Base-by-base conservation (phyloP, 2,797 vertebrate species). In the Alouatta caraya region DNA sequence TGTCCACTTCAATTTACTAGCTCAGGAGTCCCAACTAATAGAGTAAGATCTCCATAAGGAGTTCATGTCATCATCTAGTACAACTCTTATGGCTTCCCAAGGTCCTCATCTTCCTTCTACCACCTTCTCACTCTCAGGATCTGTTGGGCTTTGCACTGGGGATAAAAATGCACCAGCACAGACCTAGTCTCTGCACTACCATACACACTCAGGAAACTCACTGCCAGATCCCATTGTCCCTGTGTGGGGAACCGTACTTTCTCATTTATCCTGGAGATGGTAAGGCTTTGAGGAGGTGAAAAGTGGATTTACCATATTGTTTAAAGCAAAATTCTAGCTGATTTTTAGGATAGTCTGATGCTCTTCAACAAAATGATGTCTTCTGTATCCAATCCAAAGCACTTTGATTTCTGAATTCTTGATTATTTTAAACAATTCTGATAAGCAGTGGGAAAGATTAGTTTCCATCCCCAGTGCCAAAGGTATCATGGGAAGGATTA, bases 391-490 rank as follows among this genome's bases (percentile, higher is more conserved):
- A 90, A 88, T 85, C 96, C 75, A 96, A 94, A 96, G 88, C 59
- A 78, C 59, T 91, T 46, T 61, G 59, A 94, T 67, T 92, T 91
- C 48, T 94, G 83, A 97, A 95, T 94, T 92, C 88, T 96, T 96
- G 59, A 94, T 95, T 91, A 89, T 92, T 57, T 95, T 95, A 52
- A 93, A 96, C 70, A 96, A 92, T 80, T 92, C 59, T 61, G 96
- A 97, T 89, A 95, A 92, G 76, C 8, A 92, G 48, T 44, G 85
- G 78, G 61, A 88, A 46, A 96, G 84, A 95, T 87, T 88, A 73
- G 82, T 96, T 97, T 95, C 92, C 37, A 86, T 87, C 78, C 48
- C 70, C 67, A 80, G 81, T 96, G 96, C 80, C 95, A 97, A 92
- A 97, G 81, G 82, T 83, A 93, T 85, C 15, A 0, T 84, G 75